Evolutionary conservation across 2,113 vertebrate species (phyloP).

Genomic region (Corapipo altera): DNA sequence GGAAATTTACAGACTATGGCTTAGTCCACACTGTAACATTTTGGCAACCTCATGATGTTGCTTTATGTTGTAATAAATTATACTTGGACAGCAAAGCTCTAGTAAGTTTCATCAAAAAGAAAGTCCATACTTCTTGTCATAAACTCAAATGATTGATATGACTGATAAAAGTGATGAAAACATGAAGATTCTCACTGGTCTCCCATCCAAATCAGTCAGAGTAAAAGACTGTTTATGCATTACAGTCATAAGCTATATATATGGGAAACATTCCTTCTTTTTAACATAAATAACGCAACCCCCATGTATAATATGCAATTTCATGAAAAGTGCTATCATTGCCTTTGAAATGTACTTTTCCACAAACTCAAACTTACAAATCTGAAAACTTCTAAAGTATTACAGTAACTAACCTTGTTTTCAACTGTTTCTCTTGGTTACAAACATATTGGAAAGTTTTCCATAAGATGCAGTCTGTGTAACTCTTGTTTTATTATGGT

Average conservation of each 20-base stretch:
- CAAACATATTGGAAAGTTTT: conserved; percentile 23
- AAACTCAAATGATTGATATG: background rate
- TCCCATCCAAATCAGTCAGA: background rate
- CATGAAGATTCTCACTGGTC: background rate
- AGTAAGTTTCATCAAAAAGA: background rate
- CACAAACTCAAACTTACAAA: background rate
- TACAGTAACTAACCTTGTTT: background rate
- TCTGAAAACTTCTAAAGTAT: background rate
- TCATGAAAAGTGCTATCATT: background rate
- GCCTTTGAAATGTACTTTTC: background rate
- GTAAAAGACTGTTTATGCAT: background rate
- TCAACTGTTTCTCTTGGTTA: conserved; percentile 5
- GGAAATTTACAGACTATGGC: background rate
- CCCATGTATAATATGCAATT: rapidly evolving
- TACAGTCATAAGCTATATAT: background rate
- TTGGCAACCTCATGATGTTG: background rate
- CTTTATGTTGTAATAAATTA: background rate
- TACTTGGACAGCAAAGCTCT: background rate
- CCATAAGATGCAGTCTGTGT: background rate
- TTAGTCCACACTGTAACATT: background rate
- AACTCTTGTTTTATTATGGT: background rate
- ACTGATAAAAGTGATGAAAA: background rate
- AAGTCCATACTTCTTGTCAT: background rate
- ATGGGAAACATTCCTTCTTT: background rate
- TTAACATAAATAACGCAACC: background rate